These are phyloP conservation scores for Meghimatium bilineatum DNA, from an alignment of 2,888 invertebrate species.

Conservation along the genomic window DNA sequence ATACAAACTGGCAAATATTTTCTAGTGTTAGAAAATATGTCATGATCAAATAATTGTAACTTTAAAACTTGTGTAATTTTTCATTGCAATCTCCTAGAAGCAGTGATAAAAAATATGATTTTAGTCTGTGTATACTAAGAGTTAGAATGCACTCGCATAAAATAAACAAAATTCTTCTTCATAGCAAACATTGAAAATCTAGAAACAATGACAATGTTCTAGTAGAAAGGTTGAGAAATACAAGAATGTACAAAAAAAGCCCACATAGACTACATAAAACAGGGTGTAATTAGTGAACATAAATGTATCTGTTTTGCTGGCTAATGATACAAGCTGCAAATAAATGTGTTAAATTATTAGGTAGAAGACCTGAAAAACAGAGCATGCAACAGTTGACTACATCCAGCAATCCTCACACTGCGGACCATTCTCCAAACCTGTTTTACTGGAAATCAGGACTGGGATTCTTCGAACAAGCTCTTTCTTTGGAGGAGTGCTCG, in stretches of 20 bases:
- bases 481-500: conserved; percentile 52
- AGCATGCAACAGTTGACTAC: conserved; percentile 3
- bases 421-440: conserved; percentile 37
- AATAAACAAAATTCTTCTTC: background rate
- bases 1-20: background rate
- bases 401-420: conserved; percentile 9
- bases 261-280: background rate
- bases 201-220: background rate
- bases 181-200: background rate
- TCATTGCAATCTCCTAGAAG: too few relatives aligned
- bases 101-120: too few relatives aligned
- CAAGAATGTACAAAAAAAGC: background rate
- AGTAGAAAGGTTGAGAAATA: background rate
- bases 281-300: background rate
- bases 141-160: background rate
- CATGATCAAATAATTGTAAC: background rate
- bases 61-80: too few relatives aligned
- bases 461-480: conserved; percentile 49
- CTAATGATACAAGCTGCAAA: background rate
- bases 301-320: background rate
- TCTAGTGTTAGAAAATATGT: background rate
- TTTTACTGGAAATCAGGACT: conserved; percentile 48
- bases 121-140: too few relatives aligned
- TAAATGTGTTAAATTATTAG: background rate
- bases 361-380: background rate